A percentile compares a stretch with the other conserved stretches of the same genome.
These are phyloP conservation scores for Samia ricini DNA, from an alignment of 1,140 invertebrate genomes.

Conservation along the genomic window DNA sequence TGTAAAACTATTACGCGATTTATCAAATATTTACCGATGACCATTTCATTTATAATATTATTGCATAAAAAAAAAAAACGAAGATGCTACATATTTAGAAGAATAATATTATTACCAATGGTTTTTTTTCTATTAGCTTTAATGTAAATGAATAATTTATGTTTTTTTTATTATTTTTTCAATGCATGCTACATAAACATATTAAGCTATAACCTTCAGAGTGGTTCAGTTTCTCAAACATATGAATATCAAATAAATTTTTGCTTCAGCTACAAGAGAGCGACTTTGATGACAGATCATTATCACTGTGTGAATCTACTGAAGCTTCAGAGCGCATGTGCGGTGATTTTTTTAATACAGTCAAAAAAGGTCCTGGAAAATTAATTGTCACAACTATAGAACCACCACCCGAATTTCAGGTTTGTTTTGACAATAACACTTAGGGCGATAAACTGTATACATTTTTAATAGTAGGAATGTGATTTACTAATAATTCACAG, in stretches of 20 bases:
- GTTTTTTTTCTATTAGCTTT: too few relatives aligned
- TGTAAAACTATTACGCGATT: too few relatives aligned
- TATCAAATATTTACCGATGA: too few relatives aligned
- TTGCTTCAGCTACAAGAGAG: conserved; percentile 71
- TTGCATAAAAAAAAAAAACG: too few relatives aligned
- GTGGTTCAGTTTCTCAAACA: too few relatives aligned
- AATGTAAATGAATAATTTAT: too few relatives aligned
- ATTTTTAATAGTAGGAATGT: background rate
- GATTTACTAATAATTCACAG: background rate
- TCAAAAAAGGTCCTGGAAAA: conserved; percentile 85
- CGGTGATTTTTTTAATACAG: conserved; percentile 88
- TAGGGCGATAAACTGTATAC: background rate
- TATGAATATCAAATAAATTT: background rate
- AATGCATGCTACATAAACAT: too few relatives aligned
- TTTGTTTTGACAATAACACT: conserved; percentile 32
- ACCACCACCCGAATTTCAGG: conserved; percentile 89
- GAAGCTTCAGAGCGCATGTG: conserved; percentile 80
- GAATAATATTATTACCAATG: too few relatives aligned
- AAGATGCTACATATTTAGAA: too few relatives aligned
- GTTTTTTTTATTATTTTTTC: too few relatives aligned
- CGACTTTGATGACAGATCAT: conserved; percentile 74
- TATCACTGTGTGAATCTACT: conserved; percentile 71
- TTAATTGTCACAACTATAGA: conserved; percentile 81
- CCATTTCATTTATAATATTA: too few relatives aligned
- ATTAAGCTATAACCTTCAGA: too few relatives aligned